Evolutionary conservation across 2,113 vertebrate species (phyloP).

Genomic region (Saguinus midas): DNA sequence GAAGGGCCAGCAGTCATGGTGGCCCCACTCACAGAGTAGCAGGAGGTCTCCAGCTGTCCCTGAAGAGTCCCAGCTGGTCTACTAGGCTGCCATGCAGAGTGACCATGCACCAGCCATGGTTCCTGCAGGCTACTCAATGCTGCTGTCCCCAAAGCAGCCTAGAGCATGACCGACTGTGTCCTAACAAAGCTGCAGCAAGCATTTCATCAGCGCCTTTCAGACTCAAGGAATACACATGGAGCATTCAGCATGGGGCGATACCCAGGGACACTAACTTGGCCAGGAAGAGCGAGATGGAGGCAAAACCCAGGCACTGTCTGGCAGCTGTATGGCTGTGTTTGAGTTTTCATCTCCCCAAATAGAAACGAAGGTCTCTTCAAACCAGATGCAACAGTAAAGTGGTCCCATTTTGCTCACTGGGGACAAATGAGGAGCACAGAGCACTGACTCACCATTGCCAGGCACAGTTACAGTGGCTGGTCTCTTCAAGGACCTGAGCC

Average conservation of each 20-base stretch:
- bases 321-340: background rate
- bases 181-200: background rate
- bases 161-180: background rate
- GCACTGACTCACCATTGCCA: too few relatives aligned
- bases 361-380: slow-evolving; percentile 24
- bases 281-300: background rate
- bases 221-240: background rate
- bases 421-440: background rate
- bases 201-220: background rate
- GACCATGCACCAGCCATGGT: background rate
- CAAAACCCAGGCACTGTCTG: background rate
- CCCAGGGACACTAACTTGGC: background rate
- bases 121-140: background rate
- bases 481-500: background rate
- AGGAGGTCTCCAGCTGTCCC: background rate
- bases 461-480: background rate
- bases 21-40: background rate
- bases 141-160: too few relatives aligned
- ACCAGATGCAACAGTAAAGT: background rate
- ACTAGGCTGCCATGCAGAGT: background rate
- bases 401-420: background rate
- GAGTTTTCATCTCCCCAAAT: slow-evolving; percentile 35
- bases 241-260: background rate
- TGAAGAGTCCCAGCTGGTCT: background rate
- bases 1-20: background rate